Evolutionary conservation across 2,113 vertebrate genomes (phyloP).

Genomic region (Pseudorectes ferrugineus): DNA sequence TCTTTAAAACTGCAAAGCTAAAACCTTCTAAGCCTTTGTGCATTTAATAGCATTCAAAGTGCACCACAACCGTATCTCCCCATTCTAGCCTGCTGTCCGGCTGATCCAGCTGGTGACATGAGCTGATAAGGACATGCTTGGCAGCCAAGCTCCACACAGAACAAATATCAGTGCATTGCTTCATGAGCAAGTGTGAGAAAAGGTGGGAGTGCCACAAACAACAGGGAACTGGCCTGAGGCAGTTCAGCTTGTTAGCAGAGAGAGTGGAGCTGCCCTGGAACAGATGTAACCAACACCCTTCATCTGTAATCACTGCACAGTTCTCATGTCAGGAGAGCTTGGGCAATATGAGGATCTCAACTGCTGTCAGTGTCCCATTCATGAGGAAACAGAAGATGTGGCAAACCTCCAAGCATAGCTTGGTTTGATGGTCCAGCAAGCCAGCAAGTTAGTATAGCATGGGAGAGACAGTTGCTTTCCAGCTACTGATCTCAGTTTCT

Average conservation of each 20-base stretch:
- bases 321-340: conserved; percentile 60
- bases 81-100: not conserved
- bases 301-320: conserved; percentile 36
- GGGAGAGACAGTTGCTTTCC: not conserved
- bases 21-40: not conserved
- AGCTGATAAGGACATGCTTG: not conserved
- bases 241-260: conserved; percentile 52
- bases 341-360: conserved; percentile 44
- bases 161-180: conserved; percentile 2
- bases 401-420: conserved; percentile 17
- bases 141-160: conserved; percentile 18
- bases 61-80: not conserved
- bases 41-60: not conserved
- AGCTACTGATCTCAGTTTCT: not conserved
- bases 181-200: conserved; percentile 62
- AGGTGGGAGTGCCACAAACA: conserved; percentile 42
- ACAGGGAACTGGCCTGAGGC: conserved; percentile 62
- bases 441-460: not conserved
- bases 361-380: conserved; percentile 52
- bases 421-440: not conserved
- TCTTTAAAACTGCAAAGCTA: not conserved
- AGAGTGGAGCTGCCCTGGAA: conserved; percentile 18
- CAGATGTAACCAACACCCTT: conserved; percentile 65
- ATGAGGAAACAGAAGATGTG: conserved; percentile 64
- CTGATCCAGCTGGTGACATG: conserved; percentile 36